Evolutionary conservation across 92 coral and sea anemone genomes (phyloP).

Genomic region (Epizoanthus ramosus): DNA sequence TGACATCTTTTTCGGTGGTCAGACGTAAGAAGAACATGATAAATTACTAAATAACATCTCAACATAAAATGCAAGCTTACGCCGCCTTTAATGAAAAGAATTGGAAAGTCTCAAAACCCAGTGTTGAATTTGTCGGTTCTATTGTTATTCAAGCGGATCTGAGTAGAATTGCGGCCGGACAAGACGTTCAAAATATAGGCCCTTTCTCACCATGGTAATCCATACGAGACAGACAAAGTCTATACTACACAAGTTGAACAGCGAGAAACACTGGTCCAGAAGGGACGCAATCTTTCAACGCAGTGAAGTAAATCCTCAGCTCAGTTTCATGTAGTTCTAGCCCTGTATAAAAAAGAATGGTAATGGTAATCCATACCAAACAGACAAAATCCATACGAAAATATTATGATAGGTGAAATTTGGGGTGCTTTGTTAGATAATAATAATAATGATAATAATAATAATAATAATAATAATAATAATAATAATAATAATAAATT

Average conservation of each 20-base stretch:
- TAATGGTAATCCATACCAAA: too few species aligned
- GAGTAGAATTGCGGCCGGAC: too few species aligned
- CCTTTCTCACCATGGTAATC: conserved; percentile 9
- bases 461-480: too few species aligned
- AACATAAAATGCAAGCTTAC: conserved; percentile 9
- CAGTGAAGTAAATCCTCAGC: not conserved
- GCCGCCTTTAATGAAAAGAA: conserved; percentile 33
- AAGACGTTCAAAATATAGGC: not conserved
- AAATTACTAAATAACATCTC: conserved; percentile 1
- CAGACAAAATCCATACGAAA: too few species aligned
- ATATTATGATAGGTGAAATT: too few species aligned
- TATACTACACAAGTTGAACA: conserved; percentile 7
- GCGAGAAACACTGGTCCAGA: conserved; percentile 24
- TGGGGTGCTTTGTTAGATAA: too few species aligned
- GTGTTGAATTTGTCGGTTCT: conserved; percentile 13
- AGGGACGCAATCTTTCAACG: conserved; percentile 17
- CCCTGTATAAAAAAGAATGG: conserved; percentile 1
- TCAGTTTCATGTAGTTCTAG: not conserved
- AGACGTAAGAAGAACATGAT: not conserved
- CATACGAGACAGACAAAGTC: conserved; percentile 22
- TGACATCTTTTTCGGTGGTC: not conserved
- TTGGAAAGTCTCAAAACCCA: conserved; percentile 11
- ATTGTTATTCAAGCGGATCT: not conserved
- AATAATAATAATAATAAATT: too few species aligned
- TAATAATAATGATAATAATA: too few species aligned